phyloP scores from a whole-genome alignment of 2,113 vertebrate genomes.

The Ophiodon elongatus region DNA sequence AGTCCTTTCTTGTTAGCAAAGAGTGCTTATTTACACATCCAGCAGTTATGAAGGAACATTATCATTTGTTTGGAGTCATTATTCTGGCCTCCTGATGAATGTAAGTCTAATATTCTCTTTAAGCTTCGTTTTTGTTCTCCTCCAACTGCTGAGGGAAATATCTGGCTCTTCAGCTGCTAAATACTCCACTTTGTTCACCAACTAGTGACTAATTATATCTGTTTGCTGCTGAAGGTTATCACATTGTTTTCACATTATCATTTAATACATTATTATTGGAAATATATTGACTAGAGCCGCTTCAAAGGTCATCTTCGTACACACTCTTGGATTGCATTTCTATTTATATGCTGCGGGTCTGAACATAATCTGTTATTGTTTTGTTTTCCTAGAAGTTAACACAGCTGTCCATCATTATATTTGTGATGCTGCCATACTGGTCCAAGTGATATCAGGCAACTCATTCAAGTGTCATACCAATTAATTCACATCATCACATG shows the following conservation, averaged over 20 bases:
- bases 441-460: not conserved
- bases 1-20: not conserved
- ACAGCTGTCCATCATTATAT: constrained; percentile 32
- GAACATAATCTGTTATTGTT: constrained; percentile 6
- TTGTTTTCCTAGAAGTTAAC: constrained; percentile 3
- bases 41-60: not conserved
- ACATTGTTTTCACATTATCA: not conserved
- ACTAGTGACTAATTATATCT: not conserved
- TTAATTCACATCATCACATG: not conserved
- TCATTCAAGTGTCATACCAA: constrained; percentile 43
- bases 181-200: not conserved
- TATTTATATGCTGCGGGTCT: constrained; percentile 4
- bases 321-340: not conserved
- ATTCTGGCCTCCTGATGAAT: not conserved
- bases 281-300: not conserved
- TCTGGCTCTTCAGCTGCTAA: not conserved
- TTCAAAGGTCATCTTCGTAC: not conserved
- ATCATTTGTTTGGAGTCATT: not conserved
- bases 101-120: not conserved
- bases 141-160: not conserved
- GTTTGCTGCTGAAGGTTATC: not conserved
- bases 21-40: not conserved
- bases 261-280: not conserved
- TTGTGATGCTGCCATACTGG: constrained; percentile 1
- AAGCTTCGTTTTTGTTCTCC: not conserved